A percentile compares a stretch with the other conserved stretches of the same genome.
phyloP scores from a whole-genome alignment of 2,797 vertebrate species.

The Caiman crocodilus region DNA sequence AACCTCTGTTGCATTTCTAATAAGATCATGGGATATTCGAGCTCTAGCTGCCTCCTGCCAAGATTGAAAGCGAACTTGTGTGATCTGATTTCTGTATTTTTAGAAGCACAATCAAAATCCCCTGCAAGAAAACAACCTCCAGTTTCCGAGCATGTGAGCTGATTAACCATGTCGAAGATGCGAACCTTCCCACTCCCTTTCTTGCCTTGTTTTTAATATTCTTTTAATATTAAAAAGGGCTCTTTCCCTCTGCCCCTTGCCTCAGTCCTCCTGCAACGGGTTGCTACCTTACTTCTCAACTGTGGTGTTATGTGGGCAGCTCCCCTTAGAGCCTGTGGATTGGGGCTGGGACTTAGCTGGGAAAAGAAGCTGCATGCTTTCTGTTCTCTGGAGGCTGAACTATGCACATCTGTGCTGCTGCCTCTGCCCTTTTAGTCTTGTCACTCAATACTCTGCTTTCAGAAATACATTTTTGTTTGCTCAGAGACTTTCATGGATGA shows the following conservation, averaged over 20 bases:
- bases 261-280: neutral
- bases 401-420: neutral
- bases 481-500: conserved; percentile 24
- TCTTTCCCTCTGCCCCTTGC: neutral
- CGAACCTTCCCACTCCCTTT: conserved; percentile 38
- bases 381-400: conserved; percentile 11
- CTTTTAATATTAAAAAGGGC: conserved; percentile 2
- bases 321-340: neutral
- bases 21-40: conserved; percentile 4
- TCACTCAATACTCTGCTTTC: conserved; percentile 19
- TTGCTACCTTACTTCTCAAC: conserved; percentile 21
- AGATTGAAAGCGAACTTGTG: conserved; percentile 55
- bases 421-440: neutral
- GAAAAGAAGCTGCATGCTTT: neutral
- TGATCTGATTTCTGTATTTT: conserved; percentile 59
- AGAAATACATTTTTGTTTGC: conserved; percentile 51
- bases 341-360: neutral
- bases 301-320: neutral
- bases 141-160: conserved; percentile 68
- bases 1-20: conserved; percentile 5
- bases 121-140: conserved; percentile 46
- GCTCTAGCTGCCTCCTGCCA: conserved; percentile 52
- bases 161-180: conserved; percentile 44
- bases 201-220: conserved; percentile 37
- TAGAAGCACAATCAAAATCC: conserved; percentile 58